These are phyloP conservation scores for Gryllus longicercus DNA, from an alignment of 2,888 invertebrate species.

Conservation along the genomic window DNA sequence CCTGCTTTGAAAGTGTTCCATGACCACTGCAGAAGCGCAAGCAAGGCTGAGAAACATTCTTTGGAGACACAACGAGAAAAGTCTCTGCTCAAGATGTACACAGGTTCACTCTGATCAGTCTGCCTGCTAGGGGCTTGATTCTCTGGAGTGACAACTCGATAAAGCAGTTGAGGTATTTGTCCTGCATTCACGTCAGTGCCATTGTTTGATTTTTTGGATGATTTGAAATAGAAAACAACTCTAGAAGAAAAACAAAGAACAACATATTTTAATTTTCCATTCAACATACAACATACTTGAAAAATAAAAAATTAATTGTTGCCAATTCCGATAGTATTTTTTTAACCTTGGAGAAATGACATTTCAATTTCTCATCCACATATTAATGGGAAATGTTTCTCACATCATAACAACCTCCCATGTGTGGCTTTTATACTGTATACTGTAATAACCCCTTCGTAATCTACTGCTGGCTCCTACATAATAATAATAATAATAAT, in stretches of 20 bases:
- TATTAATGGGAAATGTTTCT: no score
- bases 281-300: neutral
- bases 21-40: conserved; percentile 84
- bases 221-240: conserved; percentile 91
- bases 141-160: conserved; percentile 67
- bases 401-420: no score
- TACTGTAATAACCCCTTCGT: no score
- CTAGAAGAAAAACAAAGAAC: conserved; percentile 43
- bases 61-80: conserved; percentile 71
- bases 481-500: no score
- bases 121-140: conserved; percentile 57
- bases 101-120: conserved; percentile 63
- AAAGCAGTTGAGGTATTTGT: conserved; percentile 88
- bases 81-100: conserved; percentile 80
- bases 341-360: neutral
- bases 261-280: neutral
- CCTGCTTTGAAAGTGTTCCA: conserved; percentile 82
- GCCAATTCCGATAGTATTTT: no score
- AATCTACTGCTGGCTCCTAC: no score
- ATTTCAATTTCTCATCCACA: no score
- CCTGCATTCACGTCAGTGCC: conserved; percentile 98
- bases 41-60: conserved; percentile 78
- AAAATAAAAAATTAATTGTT: no score
- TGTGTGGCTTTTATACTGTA: no score
- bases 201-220: conserved; percentile 95